Base-by-base conservation (phyloP, 2,888 invertebrate genomes). In the Masnerella sp. region DNA sequence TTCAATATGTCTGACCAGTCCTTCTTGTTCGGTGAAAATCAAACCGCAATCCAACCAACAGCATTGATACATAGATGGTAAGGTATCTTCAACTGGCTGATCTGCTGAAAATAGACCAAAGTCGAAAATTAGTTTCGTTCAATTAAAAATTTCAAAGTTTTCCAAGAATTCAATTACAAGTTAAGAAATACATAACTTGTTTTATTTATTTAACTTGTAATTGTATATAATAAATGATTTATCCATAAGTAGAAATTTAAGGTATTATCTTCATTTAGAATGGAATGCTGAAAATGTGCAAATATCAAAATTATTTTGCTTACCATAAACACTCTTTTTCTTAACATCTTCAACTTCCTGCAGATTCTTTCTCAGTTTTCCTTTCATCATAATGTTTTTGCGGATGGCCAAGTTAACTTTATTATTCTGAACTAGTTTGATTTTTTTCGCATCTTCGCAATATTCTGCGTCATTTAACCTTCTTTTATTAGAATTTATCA, bases 21-120 rank as follows among this genome's bases (percentile, higher is more conserved):
- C 91, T 54, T 90, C 92, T 85, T 97, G 96, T 77, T 92, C 92
- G 2, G 92, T 90, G 87, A 95, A 97, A 78, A 91, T 90, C 81
- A 92, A 91, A 79, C 93, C 93, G 85, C 98, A 98, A 68, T 93
- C 93, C 70, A 93, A 92, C 98, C 98, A 98, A 79, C 93, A 91
- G 85, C 98, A 98, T 78, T 89, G 88, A 56, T 88, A 85, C 12
- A 82, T 80, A n/a, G 80, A 80, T 1, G 77, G 62, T 52, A 78
- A 70, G 40, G 70, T 76, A 5, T 84, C 83, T 28, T 85, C 82
- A 8, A 75, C 64, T 75, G 76, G n/a, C n/a, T n/a, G 49, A 51
- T 80, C 78, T 9, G 78, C 84, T 84, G 34, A n/a, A 73, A 61
- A 17, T 32, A 18, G 17, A 43, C 11, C 32, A 54, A 12, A 32